These are phyloP conservation scores for Nothoprocta pentlandii DNA, from an alignment of 2,113 vertebrate genomes.

Conservation along the genomic window DNA sequence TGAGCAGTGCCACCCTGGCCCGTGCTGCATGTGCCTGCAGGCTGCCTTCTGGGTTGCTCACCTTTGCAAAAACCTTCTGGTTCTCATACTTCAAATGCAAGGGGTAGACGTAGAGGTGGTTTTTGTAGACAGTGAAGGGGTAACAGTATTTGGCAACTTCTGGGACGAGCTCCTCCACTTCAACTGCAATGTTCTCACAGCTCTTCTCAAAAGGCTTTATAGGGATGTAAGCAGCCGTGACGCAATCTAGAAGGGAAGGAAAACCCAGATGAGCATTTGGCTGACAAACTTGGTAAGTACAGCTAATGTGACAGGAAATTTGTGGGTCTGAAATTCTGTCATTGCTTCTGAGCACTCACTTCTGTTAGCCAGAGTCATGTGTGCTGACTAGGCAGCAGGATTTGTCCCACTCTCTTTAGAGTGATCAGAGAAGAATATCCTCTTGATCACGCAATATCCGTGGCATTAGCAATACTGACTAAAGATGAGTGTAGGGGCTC, in stretches of 20 bases:
- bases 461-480: background rate
- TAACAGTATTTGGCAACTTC: conserved; percentile 92
- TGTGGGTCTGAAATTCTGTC: background rate
- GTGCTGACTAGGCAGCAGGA: background rate
- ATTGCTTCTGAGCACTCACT: background rate
- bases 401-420: background rate
- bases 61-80: conserved; percentile 98
- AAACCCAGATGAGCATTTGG: background rate
- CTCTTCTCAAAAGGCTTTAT: conserved; percentile 91
- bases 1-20: background rate
- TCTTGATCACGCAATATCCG: background rate
- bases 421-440: background rate
- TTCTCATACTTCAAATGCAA: conserved; percentile 95
- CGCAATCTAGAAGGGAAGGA: conserved; percentile 82
- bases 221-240: conserved; percentile 92
- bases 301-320: background rate
- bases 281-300: background rate
- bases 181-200: conserved; percentile 85
- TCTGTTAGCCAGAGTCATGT: background rate
- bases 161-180: conserved; percentile 94
- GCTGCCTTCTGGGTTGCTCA: conserved; percentile 36
- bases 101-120: conserved; percentile 94
- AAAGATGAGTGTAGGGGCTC: fast-evolving
- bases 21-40: background rate
- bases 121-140: conserved; percentile 94